Percentiles rank a stretch among this genome's conserved stretches.
Evolutionary conservation across 2,888 invertebrate genomes (phyloP).

Genomic region (Drosophila fulvimacula): DNA sequence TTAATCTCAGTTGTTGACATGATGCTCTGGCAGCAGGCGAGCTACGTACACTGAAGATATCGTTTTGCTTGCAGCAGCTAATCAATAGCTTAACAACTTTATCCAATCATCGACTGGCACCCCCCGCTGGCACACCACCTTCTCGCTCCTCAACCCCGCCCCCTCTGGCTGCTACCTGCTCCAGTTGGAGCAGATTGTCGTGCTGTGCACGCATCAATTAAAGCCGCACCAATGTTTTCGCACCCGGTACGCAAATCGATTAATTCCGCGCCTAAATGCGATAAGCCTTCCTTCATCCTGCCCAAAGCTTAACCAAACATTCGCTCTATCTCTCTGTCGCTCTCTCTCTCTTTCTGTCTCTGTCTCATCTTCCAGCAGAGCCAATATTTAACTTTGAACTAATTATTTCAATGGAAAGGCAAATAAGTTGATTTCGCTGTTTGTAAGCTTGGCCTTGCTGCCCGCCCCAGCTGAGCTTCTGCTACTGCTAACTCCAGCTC

Average conservation of each 20-base stretch:
- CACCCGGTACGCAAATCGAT: constrained; percentile 82
- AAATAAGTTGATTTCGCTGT: constrained; percentile 75
- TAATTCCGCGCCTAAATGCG: constrained; percentile 78
- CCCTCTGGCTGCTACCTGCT: background rate
- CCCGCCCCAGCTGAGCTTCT: background rate
- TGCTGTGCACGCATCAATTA: constrained; percentile 80
- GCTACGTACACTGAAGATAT: constrained; percentile 20
- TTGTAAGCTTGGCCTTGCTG: constrained; percentile 20
- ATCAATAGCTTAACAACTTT: constrained; percentile 60
- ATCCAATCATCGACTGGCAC: constrained; percentile 46
- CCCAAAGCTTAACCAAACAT: constrained; percentile 12
- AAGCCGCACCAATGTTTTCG: constrained; percentile 83
- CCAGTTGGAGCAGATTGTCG: constrained; percentile 48
- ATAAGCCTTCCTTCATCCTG: constrained; percentile 54
- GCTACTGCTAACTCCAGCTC: background rate
- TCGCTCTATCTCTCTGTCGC: background rate
- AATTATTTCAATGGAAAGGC: constrained; percentile 84
- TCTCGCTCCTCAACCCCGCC: background rate
- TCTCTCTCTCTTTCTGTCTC: background rate
- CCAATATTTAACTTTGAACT: constrained; percentile 83
- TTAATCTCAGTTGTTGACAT: constrained; percentile 46
- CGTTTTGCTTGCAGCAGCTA: constrained; percentile 29
- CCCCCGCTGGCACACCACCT: background rate
- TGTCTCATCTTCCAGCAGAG: constrained; percentile 31
- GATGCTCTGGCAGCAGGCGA: constrained; percentile 23